Evolutionary conservation across 2,888 invertebrate species (phyloP).

Genomic region (Lampropteryx suffumata): DNA sequence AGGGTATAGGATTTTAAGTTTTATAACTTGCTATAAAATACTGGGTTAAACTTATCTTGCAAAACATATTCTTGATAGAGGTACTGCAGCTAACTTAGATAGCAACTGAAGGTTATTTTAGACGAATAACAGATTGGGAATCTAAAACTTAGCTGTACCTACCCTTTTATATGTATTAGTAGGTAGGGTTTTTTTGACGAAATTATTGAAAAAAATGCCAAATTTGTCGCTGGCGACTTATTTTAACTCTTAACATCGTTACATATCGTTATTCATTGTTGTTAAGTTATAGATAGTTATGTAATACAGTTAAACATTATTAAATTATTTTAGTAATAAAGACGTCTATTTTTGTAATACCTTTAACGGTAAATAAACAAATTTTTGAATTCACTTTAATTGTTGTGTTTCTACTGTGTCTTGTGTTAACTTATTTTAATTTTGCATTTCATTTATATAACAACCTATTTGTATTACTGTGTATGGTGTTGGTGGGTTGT

Average conservation of each 20-base stretch:
- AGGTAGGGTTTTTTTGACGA: not conserved
- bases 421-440: slow-evolving; percentile 1
- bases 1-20: slow-evolving; percentile 20
- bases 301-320: slow-evolving; percentile 27
- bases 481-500: too few species aligned
- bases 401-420: slow-evolving; percentile 14
- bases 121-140: not conserved
- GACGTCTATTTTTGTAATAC: slow-evolving; percentile 55
- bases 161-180: too few species aligned
- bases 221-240: slow-evolving; percentile 18
- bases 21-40: slow-evolving; percentile 17
- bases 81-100: too few species aligned
- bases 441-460: not conserved
- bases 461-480: too few species aligned
- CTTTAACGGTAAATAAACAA: slow-evolving; percentile 44
- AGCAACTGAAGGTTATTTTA: too few species aligned
- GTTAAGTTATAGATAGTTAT: too few species aligned
- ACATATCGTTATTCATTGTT: slow-evolving; percentile 12
- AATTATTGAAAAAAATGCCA: slow-evolving; percentile 14
- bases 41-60: not conserved
- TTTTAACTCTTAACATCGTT: not conserved
- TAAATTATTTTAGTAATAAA: slow-evolving; percentile 40
- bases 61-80: too few species aligned
- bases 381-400: slow-evolving; percentile 35
- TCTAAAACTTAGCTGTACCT: not conserved